Base-by-base conservation (phyloP, 1,140 invertebrate genomes). In the Rhagoletis pomonella region DNA sequence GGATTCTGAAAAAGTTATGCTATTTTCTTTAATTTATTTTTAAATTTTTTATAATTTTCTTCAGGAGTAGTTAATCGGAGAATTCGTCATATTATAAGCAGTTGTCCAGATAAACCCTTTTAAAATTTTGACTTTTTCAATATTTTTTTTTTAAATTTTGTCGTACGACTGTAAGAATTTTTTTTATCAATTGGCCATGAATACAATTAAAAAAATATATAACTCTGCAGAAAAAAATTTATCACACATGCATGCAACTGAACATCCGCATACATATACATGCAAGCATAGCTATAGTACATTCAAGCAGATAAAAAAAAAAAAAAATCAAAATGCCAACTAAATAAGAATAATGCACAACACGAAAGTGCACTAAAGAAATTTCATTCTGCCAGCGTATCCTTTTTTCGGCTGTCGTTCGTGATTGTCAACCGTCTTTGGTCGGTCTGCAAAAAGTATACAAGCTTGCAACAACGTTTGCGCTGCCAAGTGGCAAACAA, bases 311-410 rank as follows among this genome's bases (percentile, higher is more conserved):
- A 58, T 9, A 29, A 29, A 55, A 81, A 10, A 14, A 81, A 81
- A 81, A 81, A n/a, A 69, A 69, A 62, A 64, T 10, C 60, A 67
- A 47, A 64, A 19, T 69, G 87, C 67, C 87, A 88, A 87, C 88
- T 92, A 92, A 92, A 90, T 90, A 92, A 92, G 91, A 92, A 91
- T 92, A 92, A 92, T 92, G 91, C 91, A 90, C 89, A 92, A 92
- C 91, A 92, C 89, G 91, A 87, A 92, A 92, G 89, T 92, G 91
- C 91, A 92, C 91, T 92, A 92, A 91, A 81, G 73, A 91, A 91
- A 88, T 88, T 90, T 88, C 85, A 85, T 69, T 29, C 29, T 29
- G 29, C 29, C 73, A 50, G 73, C 73, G 73, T 42, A 81, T 81
- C 73, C 73, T 81, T 81, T n/a, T 89, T 90, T 90, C 90, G 90